Evolutionary conservation across 2,888 invertebrate species (phyloP).

Genomic region (Tachina fera): DNA sequence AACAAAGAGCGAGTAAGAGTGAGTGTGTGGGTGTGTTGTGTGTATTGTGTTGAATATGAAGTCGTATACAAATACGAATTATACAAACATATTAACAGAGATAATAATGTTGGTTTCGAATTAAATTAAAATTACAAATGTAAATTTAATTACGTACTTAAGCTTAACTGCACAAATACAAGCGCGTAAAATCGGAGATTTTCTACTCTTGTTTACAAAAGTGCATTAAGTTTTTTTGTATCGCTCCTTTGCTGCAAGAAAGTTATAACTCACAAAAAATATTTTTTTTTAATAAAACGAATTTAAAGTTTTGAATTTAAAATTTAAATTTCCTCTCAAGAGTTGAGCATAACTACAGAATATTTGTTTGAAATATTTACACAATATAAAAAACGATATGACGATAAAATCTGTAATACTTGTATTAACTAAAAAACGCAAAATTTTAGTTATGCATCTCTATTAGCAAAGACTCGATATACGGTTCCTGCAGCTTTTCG

Average conservation of each 20-base stretch:
- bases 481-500: too few species aligned
- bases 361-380: too few species aligned
- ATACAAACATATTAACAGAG: constrained; percentile 48
- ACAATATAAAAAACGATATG: too few species aligned
- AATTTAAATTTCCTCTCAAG: too few species aligned
- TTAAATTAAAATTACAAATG: constrained; percentile 43
- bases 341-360: too few species aligned
- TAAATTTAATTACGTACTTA: constrained; percentile 9
- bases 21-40: background rate
- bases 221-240: background rate
- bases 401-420: too few species aligned
- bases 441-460: too few species aligned
- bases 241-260: background rate
- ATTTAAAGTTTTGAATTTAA: too few species aligned
- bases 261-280: too few species aligned
- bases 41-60: constrained; percentile 31
- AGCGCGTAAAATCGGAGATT: background rate
- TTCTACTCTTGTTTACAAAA: background rate
- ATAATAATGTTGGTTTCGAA: constrained; percentile 61
- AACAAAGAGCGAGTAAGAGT: background rate
- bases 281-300: too few species aligned
- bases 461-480: too few species aligned
- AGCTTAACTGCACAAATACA: background rate
- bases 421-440: too few species aligned
- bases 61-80: constrained; percentile 30